phyloP scores from a whole-genome alignment of 2,888 invertebrate species.

The Masnerella sp. region DNA sequence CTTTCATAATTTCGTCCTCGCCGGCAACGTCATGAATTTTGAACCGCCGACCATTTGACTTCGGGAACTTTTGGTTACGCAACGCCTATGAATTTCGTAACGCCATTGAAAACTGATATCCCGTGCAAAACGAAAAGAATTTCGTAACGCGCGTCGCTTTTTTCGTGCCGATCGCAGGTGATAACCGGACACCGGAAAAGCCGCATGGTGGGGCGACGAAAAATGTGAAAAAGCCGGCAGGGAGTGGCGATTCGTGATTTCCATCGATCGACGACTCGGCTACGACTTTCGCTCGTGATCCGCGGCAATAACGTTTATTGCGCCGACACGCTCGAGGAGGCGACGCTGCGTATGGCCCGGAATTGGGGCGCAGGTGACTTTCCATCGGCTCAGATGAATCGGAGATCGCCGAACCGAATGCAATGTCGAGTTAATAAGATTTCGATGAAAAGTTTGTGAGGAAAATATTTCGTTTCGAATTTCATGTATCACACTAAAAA shows the following conservation, averaged over 20 bases:
- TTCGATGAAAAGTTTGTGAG: too few species aligned
- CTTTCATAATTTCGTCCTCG: too few species aligned
- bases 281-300: constrained; percentile 54
- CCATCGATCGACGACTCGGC: constrained; percentile 43
- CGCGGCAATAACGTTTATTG: constrained; percentile 56
- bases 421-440: too few species aligned
- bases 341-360: constrained; percentile 51
- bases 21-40: constrained; percentile 13
- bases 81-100: constrained; percentile 19
- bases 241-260: constrained; percentile 43
- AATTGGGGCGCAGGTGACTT: constrained; percentile 59
- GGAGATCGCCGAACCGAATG: constrained; percentile 41
- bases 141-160: constrained; percentile 6
- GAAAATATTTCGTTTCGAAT: too few species aligned
- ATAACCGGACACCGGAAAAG: not conserved
- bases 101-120: constrained; percentile 26
- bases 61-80: constrained; percentile 2
- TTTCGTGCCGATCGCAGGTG: constrained; percentile 7
- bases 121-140: constrained; percentile 12
- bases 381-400: constrained; percentile 41
- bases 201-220: not conserved
- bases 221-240: constrained; percentile 18
- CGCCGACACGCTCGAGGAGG: constrained; percentile 51
- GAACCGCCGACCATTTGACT: constrained; percentile 15
- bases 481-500: too few species aligned